Evolutionary conservation across 1,140 invertebrate species (phyloP), one percentile per base, ranked within the genome.

Genomic region (Zaprionus lachaisei): DNA sequence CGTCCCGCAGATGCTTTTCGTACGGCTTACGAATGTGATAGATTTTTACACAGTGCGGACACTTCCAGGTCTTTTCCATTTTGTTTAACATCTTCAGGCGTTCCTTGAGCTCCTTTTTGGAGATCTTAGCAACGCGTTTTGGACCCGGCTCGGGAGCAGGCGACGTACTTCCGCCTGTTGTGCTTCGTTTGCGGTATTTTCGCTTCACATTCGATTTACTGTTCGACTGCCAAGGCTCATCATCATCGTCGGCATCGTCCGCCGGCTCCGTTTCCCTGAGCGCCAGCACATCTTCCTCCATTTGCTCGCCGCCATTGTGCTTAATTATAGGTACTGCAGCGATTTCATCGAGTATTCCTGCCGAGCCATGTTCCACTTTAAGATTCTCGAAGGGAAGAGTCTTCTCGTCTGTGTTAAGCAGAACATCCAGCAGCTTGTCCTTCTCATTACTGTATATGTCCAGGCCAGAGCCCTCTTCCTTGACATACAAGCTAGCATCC

Each of bases 11-110:
- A 82, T 92, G 92, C 22, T 92, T 92, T 26, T 92, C 92, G 57
- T 87, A 92, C 2, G 92, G 92, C 51, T 92, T 92, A 9, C 91
- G 83, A 28, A 92, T 92, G 60, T 92, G 91, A 61, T 92, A 92
- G 26, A 92, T 85, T 61, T 92, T 92, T 0, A 92, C 87, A 51
- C 91, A 92, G 38, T 91, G 79, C 9, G 90, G 85, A 80, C 91
- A 92, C 73, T 92, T 74, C 80, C 83, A 92, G 11, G 86, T 72
- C 71, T 85, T 91, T 28, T 92, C 91, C 75, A 91, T 83, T 64
- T 90, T 91, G 31, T 87, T 92, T 3, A 92, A 56, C 74, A 92
- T 80, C 41, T 91, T 92, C 38, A 92, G 69, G 4, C 91, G 91
- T 41, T 87, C 89, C 24, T 83, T 92, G 0, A 92, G 67, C 67